Evolutionary conservation across 1,140 invertebrate genomes (phyloP), one percentile per base, ranked within the genome.

Genomic region (Chironomus tepperi): DNA sequence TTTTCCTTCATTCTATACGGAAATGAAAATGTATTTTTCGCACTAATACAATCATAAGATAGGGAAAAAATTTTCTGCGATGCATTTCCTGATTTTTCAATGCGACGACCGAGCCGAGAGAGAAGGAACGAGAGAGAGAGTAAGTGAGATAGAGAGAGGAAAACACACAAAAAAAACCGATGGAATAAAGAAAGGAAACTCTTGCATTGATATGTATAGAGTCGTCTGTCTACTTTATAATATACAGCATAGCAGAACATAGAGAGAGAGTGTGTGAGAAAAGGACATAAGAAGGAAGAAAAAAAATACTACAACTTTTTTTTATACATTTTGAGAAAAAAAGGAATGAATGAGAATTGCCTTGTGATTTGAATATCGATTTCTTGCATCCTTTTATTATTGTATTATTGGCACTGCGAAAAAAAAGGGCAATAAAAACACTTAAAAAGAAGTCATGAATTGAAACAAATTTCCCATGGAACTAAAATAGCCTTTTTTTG

Each of bases 281-380:
- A 57, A 57, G 47, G 12, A 57, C 47, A n/a, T n/a, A 12, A 57
- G 12, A 57, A 57, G 47, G 47, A 57, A n/a, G n/a, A 12, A 57
- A n/a, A n/a, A n/a, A n/a, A 57, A 57, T n/a, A 57, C 47, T n/a
- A 57, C 12, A 57, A 57, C 2, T 47, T 47, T 47, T 47, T 57
- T n/a, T 57, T 57, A 15, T 57, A n/a, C n/a, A 57, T 57, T n/a
- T 57, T 57, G 1, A 5, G 12, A 57, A 57, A n/a, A n/a, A 57
- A n/a, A 57, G 47, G 47, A 57, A 57, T 57, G 47, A 57, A 57
- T 57, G 47, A 57, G 47, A 70, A 70, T 70, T 70, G 65, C 65
- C 65, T 70, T 70, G 65, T 21, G 65, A 70, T 70, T 70, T 70
- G 65, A 70, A 70, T 70, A 70, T 70, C 65, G 65, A 70, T 70